Percentiles rank a stretch among this genome's conserved stretches.
These are phyloP conservation scores for Phaonia tiefii DNA, from an alignment of 2,888 invertebrate genomes.

Conservation along the genomic window DNA sequence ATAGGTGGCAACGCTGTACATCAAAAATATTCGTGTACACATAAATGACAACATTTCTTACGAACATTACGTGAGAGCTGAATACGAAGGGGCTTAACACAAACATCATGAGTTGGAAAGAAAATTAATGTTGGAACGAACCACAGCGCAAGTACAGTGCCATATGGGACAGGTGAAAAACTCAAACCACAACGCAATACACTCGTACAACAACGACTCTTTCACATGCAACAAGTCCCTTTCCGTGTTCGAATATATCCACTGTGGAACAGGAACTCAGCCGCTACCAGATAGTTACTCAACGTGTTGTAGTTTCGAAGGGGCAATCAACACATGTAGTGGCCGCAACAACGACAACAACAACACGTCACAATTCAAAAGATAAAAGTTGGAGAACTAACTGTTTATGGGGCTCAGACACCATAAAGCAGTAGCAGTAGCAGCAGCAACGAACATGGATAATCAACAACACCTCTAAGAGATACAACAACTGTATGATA, in stretches of 20 bases:
- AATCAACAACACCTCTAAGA: not conserved
- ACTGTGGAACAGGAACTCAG: conserved; percentile 76
- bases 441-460: not conserved
- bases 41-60: no score
- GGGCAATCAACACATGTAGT: not conserved
- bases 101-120: not conserved
- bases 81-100: no score
- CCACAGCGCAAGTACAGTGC: conserved; percentile 3
- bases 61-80: no score
- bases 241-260: conserved; percentile 73
- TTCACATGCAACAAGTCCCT: conserved; percentile 76
- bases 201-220: conserved; percentile 18
- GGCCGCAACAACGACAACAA: not conserved
- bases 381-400: conserved; percentile 52
- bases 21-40: no score
- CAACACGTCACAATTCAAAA: conserved; percentile 29
- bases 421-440: not conserved
- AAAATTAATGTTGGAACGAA: not conserved
- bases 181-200: not conserved
- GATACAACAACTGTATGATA: no score
- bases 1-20: no score
- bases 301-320: not conserved
- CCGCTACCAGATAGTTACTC: conserved; percentile 70
- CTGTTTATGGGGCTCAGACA: conserved; percentile 13
- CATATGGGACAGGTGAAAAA: not conserved